Evolutionary conservation across 2,797 vertebrate genomes (phyloP).

Genomic region (Aulostomus chinensis): DNA sequence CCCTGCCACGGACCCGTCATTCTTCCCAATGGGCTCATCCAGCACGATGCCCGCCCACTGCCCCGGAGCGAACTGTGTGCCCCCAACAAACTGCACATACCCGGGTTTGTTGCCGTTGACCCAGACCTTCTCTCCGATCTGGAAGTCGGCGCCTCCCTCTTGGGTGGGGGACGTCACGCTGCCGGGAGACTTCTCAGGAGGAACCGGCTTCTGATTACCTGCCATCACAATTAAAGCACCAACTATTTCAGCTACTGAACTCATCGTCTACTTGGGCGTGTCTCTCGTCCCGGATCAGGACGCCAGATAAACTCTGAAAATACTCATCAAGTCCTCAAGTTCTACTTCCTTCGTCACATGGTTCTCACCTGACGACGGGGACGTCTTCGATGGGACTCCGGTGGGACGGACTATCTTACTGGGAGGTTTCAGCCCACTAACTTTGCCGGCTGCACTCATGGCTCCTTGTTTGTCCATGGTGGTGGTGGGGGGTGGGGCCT

Average conservation of each 20-base stretch:
- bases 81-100: constrained; percentile 91
- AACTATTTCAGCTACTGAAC: too few relatives aligned
- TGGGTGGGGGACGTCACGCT: constrained; percentile 66
- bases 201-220: constrained; percentile 80
- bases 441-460: constrained; percentile 86
- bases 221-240: constrained; percentile 22
- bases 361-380: constrained; percentile 72
- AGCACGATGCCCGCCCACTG: constrained; percentile 97
- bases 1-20: constrained; percentile 93
- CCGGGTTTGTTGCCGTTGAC: constrained; percentile 96
- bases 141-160: constrained; percentile 85
- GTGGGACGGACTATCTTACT: constrained; percentile 89
- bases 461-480: constrained; percentile 59
- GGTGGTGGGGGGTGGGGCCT: too few relatives aligned
- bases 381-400: constrained; percentile 75
- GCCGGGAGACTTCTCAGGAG: constrained; percentile 66
- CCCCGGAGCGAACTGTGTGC: constrained; percentile 93
- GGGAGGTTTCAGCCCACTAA: constrained; percentile 93
- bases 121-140: constrained; percentile 92
- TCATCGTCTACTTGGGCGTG: too few relatives aligned
- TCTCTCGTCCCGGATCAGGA: too few relatives aligned
- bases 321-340: too few relatives aligned
- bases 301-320: too few relatives aligned
- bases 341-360: too few relatives aligned
- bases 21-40: constrained; percentile 93